Conservation (phyloP, 2,113 vertebrate genomes). For the Gallinago media region DNA sequence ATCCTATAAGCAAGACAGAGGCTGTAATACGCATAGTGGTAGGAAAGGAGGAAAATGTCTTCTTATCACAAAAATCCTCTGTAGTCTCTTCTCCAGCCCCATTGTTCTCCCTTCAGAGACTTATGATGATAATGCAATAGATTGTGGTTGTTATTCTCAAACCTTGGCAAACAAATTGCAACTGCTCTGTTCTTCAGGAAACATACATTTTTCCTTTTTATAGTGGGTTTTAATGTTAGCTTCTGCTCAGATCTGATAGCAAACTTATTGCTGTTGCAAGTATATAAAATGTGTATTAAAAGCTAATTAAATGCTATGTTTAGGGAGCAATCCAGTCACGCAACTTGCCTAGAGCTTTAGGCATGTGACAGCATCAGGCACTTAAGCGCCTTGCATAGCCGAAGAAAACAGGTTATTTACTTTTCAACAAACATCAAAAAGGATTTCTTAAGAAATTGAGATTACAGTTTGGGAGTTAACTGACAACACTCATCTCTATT, state of each 20-base stretch:
- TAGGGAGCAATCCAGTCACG: not conserved
- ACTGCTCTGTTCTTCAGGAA: not conserved
- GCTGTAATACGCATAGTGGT: not conserved
- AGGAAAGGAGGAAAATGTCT: not conserved
- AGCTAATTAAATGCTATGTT: not conserved
- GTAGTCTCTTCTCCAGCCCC: not conserved
- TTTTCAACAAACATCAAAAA: not conserved
- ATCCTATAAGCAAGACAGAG: not conserved
- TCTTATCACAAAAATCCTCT: not conserved
- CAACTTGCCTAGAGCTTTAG: not conserved
- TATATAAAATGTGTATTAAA: not conserved
- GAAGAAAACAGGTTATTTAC: not conserved
- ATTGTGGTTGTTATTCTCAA: not conserved
- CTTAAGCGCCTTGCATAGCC: not conserved
- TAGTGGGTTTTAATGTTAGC: not conserved
- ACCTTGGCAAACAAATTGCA: not conserved
- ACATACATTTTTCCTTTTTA: not conserved
- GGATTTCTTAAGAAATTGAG: not conserved
- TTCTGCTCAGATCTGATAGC: not conserved
- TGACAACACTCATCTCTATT: not conserved
- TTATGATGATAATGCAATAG: not conserved
- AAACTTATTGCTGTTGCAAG: not conserved
- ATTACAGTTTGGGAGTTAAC: not conserved
- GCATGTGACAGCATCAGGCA: not conserved
- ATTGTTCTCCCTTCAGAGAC: not conserved